Conservation (phyloP, 1,140 invertebrate genomes). For the Apis florea region DNA sequence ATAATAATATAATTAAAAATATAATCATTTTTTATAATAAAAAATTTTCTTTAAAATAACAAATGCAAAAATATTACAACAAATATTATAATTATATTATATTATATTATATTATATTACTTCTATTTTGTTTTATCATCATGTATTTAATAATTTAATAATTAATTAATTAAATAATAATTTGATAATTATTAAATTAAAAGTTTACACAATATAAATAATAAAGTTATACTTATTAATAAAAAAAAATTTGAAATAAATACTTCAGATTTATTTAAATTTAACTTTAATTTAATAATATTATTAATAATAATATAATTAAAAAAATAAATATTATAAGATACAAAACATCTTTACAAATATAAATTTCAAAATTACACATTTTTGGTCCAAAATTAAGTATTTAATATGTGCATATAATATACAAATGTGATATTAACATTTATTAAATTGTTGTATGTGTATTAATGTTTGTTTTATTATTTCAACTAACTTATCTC, state of each 20-base stretch:
- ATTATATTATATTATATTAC: neutral
- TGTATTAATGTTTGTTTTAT: conserved; percentile 65
- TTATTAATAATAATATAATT: neutral
- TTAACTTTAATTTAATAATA: neutral
- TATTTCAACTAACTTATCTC: conserved; percentile 53
- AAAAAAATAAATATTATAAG: neutral
- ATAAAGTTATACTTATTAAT: neutral
- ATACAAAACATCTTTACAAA: neutral
- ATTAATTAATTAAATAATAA: neutral
- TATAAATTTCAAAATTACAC: neutral
- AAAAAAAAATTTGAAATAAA: neutral
- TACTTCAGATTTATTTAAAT: conserved; percentile 1
- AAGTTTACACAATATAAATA: neutral
- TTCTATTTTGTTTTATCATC: neutral
- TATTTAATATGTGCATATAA: neutral
- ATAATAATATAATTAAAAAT: neutral
- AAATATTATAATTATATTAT: too few species aligned
- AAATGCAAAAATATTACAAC: too few species aligned
- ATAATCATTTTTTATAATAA: neutral
- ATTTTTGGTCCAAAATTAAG: neutral
- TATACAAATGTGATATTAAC: conserved; percentile 7
- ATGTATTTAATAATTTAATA: neutral
- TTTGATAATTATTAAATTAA: neutral
- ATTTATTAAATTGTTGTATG: conserved; percentile 67
- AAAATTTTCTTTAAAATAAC: too few species aligned